Evolutionary conservation across 2,888 invertebrate species (phyloP).

Genomic region (Timema cristinae): DNA sequence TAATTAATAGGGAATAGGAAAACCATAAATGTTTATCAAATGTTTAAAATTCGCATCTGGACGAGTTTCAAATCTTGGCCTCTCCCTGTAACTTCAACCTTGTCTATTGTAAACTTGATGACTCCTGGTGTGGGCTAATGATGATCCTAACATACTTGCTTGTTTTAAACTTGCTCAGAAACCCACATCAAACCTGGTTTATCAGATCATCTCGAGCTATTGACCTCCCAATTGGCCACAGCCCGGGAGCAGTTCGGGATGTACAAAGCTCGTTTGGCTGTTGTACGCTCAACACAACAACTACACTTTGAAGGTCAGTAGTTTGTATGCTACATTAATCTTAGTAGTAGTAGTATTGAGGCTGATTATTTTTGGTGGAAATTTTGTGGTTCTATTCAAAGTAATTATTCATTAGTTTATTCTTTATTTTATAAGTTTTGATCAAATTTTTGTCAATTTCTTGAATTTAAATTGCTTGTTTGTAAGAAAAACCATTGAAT

Average conservation of each 20-base stretch:
- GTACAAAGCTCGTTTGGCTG: conserved; percentile 53
- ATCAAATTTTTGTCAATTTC: background rate
- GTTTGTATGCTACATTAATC: background rate
- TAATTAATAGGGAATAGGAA: too few species aligned
- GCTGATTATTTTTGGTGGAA: background rate
- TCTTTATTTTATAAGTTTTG: background rate
- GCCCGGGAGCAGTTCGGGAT: conserved; percentile 47
- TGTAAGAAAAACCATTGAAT: background rate
- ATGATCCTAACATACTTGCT: background rate
- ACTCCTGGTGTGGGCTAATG: too few species aligned
- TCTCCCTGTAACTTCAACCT: too few species aligned
- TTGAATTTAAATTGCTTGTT: background rate
- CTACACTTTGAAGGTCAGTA: conserved; percentile 24
- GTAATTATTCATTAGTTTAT: background rate
- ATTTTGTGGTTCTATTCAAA: background rate
- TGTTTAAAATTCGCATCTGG: too few species aligned
- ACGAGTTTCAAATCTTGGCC: too few species aligned
- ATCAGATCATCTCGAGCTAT: conserved; percentile 44
- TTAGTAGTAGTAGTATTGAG: background rate
- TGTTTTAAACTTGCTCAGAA: conserved; percentile 37
- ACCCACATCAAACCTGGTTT: conserved; percentile 50
- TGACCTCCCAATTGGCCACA: conserved; percentile 49
- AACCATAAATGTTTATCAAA: too few species aligned
- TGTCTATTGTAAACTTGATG: too few species aligned
- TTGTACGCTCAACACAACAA: conserved; percentile 47